Conservation (phyloP, 1,140 invertebrate species). For the Chironomus tepperi region DNA sequence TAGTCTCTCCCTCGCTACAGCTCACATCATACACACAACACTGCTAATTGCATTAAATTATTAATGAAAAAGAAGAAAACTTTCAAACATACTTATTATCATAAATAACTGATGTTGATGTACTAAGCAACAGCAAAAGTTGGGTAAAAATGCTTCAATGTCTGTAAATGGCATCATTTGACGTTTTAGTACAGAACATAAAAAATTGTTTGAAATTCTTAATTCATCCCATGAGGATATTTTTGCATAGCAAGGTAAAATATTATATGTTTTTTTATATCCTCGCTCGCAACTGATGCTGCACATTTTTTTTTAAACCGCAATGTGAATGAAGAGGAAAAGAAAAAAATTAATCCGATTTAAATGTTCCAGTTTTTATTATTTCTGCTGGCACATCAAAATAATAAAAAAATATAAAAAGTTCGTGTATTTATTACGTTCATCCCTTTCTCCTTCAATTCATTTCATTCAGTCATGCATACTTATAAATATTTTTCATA, state of each 20-base stretch:
- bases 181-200: too few relatives aligned
- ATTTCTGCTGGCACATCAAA: too few relatives aligned
- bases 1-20: neutral
- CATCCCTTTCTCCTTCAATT: too few relatives aligned
- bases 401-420: too few relatives aligned
- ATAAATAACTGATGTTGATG: conserved; percentile 4
- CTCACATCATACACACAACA: neutral
- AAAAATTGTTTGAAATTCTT: too few relatives aligned
- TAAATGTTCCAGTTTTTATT: neutral
- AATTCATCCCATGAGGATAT: too few relatives aligned
- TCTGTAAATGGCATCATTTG: neutral
- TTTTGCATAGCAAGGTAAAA: too few relatives aligned
- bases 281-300: neutral
- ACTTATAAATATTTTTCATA: too few relatives aligned
- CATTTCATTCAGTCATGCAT: too few relatives aligned
- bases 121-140: neutral
- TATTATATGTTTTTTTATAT: too few relatives aligned
- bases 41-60: conserved; percentile 23
- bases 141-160: neutral
- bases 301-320: neutral
- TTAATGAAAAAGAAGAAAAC: conserved; percentile 15
- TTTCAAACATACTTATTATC: conserved; percentile 19
- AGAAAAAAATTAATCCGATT: conserved; percentile 1
- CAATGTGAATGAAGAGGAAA: neutral
- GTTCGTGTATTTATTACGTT: too few relatives aligned